These are phyloP conservation scores for Acanthococcus lagerstroemiae DNA, from an alignment of 2,888 invertebrate genomes.

Conservation along the genomic window DNA sequence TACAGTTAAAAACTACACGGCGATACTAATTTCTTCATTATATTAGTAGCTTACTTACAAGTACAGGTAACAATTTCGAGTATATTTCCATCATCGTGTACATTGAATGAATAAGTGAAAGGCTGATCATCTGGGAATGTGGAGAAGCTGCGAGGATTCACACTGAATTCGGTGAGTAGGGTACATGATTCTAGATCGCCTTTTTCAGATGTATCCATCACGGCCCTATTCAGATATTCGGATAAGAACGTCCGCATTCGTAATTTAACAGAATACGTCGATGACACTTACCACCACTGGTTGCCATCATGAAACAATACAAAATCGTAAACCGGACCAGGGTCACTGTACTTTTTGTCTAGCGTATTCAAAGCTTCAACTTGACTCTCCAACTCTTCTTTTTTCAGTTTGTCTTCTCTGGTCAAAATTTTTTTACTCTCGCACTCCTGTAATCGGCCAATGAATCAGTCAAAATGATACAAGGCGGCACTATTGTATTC, in stretches of 20 bases:
- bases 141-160: constrained; percentile 58
- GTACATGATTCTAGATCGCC: constrained; percentile 72
- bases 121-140: constrained; percentile 67
- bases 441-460: constrained; percentile 10
- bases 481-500: no score
- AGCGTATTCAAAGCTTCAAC: constrained; percentile 68
- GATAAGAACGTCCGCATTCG: neutral
- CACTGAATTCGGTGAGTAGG: constrained; percentile 69
- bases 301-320: constrained; percentile 86
- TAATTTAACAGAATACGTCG: neutral
- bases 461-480: neutral
- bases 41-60: constrained; percentile 58
- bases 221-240: constrained; percentile 52
- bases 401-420: constrained; percentile 41
- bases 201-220: constrained; percentile 69
- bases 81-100: constrained; percentile 79
- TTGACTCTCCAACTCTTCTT: constrained; percentile 79
- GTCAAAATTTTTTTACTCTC: constrained; percentile 25
- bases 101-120: constrained; percentile 80
- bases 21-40: neutral
- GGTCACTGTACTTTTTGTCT: constrained; percentile 80
- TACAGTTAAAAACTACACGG: neutral
- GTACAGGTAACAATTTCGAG: constrained; percentile 90
- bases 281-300: constrained; percentile 62
- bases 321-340: constrained; percentile 86